Base-by-base conservation (phyloP, 2,113 vertebrate genomes). In the Rhabdornis inornatus region DNA sequence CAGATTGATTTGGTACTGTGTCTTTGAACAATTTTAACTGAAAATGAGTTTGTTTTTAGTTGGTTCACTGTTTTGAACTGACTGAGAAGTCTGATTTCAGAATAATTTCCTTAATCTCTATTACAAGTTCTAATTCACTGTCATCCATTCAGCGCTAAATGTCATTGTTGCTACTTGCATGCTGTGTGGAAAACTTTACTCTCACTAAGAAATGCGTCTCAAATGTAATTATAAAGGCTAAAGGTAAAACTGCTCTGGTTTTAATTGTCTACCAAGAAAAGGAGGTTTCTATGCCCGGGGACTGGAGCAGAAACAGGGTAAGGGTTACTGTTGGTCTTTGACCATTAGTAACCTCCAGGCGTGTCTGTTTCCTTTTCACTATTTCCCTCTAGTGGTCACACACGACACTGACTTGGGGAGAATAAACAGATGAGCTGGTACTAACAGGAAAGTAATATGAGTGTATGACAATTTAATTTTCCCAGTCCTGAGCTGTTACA, bases 261-360 rank as follows among this genome's bases (percentile, higher is more conserved):
- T 55, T 80, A 92, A 50, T 72, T 59, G 85, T 83, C 56, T 88
- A n/a, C 60, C 75, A 64, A 45, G 75, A 39, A 88, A 80, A 90
- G 56, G 60, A 95, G 78, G 40, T 81, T 94, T 95, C 65, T 59
- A 0, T 30, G 89, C 47, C 2, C 16, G 27, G 79, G 30, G 80
- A 30, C 49, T 70, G 74, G 42, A n/a, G 83, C 56, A 40, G 79
- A 92, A 91, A 57, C 65, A 84, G 84, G 72, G 16, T 83, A 45
- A 89, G 94, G 97, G 97, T 98, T 98, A 97, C 95, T 97, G 5
- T 86, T 97, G 97, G 96, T 77, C 94, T 97, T 96, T 98, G 97
- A 98, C 98, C 98, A 90, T 19, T 57, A 98, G 96, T 98, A 98
- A 98, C 98, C 98, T 95, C 85, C 45, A 14, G 69, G 27, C 9